Evolutionary conservation across 1,140 invertebrate species (phyloP).

Genomic region (Bombus pyrosoma): DNA sequence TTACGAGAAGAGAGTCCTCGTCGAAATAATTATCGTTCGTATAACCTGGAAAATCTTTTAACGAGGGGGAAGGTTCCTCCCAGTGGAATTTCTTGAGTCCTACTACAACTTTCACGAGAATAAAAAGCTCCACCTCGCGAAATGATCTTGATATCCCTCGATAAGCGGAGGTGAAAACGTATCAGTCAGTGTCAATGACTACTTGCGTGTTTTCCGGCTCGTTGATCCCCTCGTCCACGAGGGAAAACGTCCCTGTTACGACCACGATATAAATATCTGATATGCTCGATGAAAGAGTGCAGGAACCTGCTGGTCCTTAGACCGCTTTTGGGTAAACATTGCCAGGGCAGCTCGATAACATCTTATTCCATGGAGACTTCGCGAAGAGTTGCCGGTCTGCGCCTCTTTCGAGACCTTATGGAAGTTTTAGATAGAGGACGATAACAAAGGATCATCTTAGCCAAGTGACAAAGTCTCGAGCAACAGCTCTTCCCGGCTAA

Average conservation of each 20-base stretch:
- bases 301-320: conserved; percentile 45
- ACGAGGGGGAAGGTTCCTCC: too few relatives aligned
- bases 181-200: conserved; percentile 28
- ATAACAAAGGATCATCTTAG: conserved; percentile 48
- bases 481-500: not conserved
- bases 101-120: not conserved
- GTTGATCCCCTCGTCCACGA: not conserved
- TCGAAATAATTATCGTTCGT: conserved; percentile 26
- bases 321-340: conserved; percentile 48
- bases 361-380: conserved; percentile 32
- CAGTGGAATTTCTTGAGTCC: not conserved
- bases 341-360: conserved; percentile 32
- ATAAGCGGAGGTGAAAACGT: conserved; percentile 32
- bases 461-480: not conserved
- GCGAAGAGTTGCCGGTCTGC: not conserved
- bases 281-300: conserved; percentile 41
- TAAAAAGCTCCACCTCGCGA: not conserved
- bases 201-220: not conserved
- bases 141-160: not conserved
- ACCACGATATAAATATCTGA: conserved; percentile 44
- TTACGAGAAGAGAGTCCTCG: not conserved
- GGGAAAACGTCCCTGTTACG: conserved; percentile 22
- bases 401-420: conserved; percentile 36
- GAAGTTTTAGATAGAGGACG: conserved; percentile 30
- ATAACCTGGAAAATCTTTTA: not conserved